Evolutionary conservation across 1,140 invertebrate species (phyloP).

Genomic region (Bombus cullumanus): DNA sequence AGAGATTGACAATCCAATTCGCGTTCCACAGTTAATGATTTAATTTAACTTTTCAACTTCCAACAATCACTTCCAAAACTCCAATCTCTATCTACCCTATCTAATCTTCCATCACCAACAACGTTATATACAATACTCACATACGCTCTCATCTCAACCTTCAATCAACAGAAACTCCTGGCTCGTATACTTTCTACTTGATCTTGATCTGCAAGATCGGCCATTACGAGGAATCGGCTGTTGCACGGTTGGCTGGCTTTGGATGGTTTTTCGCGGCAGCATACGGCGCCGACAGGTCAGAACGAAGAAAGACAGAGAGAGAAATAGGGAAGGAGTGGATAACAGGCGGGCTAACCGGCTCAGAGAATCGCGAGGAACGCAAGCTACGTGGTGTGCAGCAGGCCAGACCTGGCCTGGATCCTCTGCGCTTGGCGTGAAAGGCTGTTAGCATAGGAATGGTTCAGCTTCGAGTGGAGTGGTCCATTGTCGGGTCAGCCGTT

Average conservation of each 20-base stretch:
- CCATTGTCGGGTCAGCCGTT: slow-evolving; percentile 80
- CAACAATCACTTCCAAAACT: not conserved
- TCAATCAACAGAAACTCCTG: not conserved
- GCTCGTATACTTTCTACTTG: too few relatives aligned
- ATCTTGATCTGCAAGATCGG: slow-evolving; percentile 32
- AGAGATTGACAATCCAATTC: too few relatives aligned
- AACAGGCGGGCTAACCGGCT: slow-evolving; percentile 25
- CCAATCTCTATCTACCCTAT: not conserved
- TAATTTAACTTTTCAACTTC: not conserved
- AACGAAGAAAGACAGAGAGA: slow-evolving; percentile 18
- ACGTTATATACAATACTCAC: not conserved
- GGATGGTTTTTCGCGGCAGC: slow-evolving; percentile 58
- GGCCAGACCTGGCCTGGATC: slow-evolving; percentile 31
- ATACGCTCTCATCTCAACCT: not conserved
- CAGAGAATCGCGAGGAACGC: not conserved
- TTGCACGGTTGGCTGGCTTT: slow-evolving; percentile 17
- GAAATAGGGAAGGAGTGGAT: slow-evolving; percentile 19
- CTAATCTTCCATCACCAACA: not conserved
- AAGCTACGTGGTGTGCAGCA: not conserved
- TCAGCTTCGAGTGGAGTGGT: slow-evolving; percentile 77
- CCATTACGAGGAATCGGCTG: slow-evolving; percentile 49
- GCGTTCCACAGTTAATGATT: not conserved
- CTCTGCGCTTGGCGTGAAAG: slow-evolving; percentile 76
- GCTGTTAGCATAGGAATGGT: slow-evolving; percentile 82
- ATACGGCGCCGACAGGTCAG: slow-evolving; percentile 22